Percentiles rank a stretch among this genome's conserved stretches.
Conservation (phyloP, 2,113 vertebrate species). For the Ptychochromis oligacanthus region DNA sequence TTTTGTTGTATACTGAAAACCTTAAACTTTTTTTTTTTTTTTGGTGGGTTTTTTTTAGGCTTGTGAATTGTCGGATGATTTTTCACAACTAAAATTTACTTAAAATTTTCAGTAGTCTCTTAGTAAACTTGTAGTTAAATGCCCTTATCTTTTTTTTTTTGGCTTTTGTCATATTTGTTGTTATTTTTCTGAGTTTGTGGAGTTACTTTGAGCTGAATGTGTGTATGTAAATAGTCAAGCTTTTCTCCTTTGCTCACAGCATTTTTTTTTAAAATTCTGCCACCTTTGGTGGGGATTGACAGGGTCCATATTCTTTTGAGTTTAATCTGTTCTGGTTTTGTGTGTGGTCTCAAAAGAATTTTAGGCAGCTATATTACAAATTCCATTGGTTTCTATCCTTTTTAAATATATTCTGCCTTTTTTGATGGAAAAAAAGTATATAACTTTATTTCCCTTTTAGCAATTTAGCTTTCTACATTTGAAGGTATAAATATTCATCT, state of each 20-base stretch:
- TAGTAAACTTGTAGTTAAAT: background rate
- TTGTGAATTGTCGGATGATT: background rate
- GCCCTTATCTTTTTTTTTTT: background rate
- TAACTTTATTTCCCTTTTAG: background rate
- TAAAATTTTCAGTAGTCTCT: background rate
- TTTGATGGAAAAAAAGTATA: background rate
- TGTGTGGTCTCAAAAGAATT: constrained; percentile 11
- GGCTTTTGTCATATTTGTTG: background rate
- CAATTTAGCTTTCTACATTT: background rate
- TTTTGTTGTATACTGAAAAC: background rate
- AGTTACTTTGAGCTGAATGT: constrained; percentile 8
- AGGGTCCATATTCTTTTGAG: background rate
- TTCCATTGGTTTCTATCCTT: background rate
- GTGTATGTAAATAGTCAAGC: constrained; percentile 23
- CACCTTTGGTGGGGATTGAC: background rate
- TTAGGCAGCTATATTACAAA: constrained; percentile 37
- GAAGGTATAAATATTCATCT: constrained; percentile 3
- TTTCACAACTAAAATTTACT: background rate
- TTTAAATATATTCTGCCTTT: background rate
- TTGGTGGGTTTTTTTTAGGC: background rate
- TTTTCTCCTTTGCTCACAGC: background rate
- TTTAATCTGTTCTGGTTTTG: constrained; percentile 14
- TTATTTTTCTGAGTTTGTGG: background rate
- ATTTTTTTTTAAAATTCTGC: background rate
- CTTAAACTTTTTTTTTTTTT: background rate